These are phyloP conservation scores for Halictus rubicundus DNA, from an alignment of 1,140 invertebrate species.

Conservation along the genomic window DNA sequence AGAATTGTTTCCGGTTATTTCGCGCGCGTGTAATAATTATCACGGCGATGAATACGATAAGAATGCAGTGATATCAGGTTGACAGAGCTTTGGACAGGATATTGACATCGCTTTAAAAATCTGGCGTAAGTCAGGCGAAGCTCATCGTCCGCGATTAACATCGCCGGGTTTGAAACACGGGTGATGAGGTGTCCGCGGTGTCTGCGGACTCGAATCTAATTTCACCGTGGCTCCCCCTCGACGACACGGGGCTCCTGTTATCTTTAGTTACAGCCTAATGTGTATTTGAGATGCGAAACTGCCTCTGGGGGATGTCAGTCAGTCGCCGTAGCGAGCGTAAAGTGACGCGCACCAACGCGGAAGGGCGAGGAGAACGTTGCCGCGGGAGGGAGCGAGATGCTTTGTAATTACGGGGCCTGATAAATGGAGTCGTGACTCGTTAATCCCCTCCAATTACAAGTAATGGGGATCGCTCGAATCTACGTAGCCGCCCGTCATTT, in stretches of 20 bases:
- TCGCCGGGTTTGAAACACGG: conserved; percentile 43
- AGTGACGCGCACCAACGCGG: conserved; percentile 67
- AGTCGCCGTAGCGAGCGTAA: conserved; percentile 70
- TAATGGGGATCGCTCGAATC: conserved; percentile 75
- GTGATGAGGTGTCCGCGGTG: conserved; percentile 47
- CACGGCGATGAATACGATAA: too few species aligned
- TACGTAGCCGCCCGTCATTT: conserved; percentile 64
- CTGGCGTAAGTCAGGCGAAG: not conserved
- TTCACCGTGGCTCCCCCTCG: conserved; percentile 59
- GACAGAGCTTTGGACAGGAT: too few species aligned
- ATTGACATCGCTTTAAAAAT: too few species aligned
- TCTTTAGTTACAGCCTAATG: conserved; percentile 76
- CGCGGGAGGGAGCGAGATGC: conserved; percentile 68
- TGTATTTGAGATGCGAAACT: conserved; percentile 76
- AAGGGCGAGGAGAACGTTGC: conserved; percentile 52
- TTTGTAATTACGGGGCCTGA: conserved; percentile 80
- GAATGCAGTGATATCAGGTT: too few species aligned
- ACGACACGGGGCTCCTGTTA: conserved; percentile 77
- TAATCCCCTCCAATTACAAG: conserved; percentile 80
- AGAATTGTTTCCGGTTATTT: too few species aligned
- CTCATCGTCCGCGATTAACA: conserved; percentile 54
- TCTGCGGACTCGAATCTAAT: conserved; percentile 57
- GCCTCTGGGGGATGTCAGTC: conserved; percentile 80
- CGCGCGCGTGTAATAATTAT: too few species aligned
- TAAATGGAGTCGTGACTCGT: conserved; percentile 80